Evolutionary conservation across 2,113 vertebrate species (phyloP).

Genomic region (Connochaetes taurinus): DNA sequence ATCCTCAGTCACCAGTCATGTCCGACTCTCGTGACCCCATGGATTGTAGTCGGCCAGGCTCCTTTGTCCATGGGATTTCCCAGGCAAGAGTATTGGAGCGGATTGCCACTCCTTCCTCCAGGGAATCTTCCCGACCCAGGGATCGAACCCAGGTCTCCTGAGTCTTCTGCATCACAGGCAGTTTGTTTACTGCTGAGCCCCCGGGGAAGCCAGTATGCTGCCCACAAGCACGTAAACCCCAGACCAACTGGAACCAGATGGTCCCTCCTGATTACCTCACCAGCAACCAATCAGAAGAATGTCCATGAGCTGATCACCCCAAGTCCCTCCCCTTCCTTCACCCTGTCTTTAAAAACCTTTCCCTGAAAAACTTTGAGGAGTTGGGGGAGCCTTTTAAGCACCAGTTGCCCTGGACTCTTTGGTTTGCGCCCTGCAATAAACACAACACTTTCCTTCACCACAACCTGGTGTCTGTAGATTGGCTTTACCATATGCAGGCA

Average conservation of each 20-base stretch:
- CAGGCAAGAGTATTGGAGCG: background rate
- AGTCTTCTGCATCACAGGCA: background rate
- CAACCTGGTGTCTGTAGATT: background rate
- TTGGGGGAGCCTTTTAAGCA: background rate
- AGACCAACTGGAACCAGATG: background rate
- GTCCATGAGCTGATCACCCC: background rate
- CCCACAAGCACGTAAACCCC: background rate
- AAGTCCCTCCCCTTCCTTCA: background rate
- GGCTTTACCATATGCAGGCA: background rate
- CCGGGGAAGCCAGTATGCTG: background rate
- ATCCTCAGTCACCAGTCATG: background rate
- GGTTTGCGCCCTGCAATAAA: background rate
- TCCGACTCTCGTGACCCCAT: background rate
- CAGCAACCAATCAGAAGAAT: background rate
- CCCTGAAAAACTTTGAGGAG: background rate
- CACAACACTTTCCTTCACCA: background rate
- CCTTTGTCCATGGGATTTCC: background rate
- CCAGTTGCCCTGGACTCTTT: background rate
- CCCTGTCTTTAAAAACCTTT: background rate
- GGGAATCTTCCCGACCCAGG: background rate
- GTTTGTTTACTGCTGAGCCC: background rate
- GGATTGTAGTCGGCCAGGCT: background rate
- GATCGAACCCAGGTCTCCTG: background rate
- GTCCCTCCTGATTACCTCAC: background rate
- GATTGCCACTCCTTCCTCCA: background rate